These are phyloP conservation scores for Drosophila auraria DNA, from an alignment of 1,140 invertebrate species.

Conservation along the genomic window DNA sequence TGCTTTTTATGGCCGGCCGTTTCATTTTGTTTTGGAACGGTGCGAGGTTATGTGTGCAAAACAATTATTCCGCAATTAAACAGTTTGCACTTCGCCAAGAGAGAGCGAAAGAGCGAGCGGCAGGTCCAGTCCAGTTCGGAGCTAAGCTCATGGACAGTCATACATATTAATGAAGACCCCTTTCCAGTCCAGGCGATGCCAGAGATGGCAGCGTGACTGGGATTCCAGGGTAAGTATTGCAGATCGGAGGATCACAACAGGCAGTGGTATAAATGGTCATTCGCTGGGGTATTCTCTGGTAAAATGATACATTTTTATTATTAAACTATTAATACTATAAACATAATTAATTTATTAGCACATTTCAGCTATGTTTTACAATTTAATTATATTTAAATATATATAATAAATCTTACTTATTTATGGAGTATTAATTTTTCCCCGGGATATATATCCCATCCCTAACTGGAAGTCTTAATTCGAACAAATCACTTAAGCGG, in stretches of 20 bases:
- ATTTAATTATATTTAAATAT: too few relatives aligned
- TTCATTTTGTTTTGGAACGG: conserved; percentile 73
- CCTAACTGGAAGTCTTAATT: conserved; percentile 14
- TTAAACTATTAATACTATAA: too few relatives aligned
- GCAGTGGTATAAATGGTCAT: background rate
- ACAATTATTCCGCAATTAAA: conserved; percentile 85
- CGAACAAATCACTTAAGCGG: conserved; percentile 82
- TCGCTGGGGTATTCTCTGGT: too few relatives aligned
- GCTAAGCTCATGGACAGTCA: conserved; percentile 52
- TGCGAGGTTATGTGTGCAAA: conserved; percentile 83
- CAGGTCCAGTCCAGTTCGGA: conserved; percentile 40
- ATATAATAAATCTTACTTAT: too few relatives aligned
- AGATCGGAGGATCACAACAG: background rate
- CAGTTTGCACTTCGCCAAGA: conserved; percentile 74
- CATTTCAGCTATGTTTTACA: too few relatives aligned
- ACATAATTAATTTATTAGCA: too few relatives aligned
- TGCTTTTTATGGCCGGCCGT: conserved; percentile 77
- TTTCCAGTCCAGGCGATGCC: background rate
- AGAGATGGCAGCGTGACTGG: conserved; percentile 46
- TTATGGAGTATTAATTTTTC: too few relatives aligned
- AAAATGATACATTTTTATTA: too few relatives aligned
- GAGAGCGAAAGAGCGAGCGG: conserved; percentile 8
- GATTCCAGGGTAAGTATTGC: background rate
- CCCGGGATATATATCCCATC: conserved; percentile 25
- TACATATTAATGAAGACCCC: conserved; percentile 73